phyloP scores from a whole-genome alignment of 2,113 vertebrate genomes.

The Lampris megalopsis region DNA sequence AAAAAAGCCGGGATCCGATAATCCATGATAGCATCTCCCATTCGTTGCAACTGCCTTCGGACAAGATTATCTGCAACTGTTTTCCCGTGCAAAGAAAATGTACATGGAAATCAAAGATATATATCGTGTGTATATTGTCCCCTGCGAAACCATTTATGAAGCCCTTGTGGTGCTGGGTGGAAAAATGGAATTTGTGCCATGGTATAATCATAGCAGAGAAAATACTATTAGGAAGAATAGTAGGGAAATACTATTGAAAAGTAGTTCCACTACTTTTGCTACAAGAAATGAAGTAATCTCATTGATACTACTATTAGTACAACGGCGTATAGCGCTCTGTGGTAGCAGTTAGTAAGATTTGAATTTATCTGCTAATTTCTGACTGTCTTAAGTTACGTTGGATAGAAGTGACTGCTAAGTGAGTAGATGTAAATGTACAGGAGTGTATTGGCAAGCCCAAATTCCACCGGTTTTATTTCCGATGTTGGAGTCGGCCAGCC shows the following conservation, averaged over 20 bases:
- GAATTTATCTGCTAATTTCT: too few relatives aligned
- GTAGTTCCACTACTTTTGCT: neutral
- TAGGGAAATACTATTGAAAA: neutral
- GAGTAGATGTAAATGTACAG: too few relatives aligned
- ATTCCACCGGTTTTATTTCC: neutral
- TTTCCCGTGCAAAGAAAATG: slow-evolving; percentile 32
- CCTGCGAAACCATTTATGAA: slow-evolving; percentile 14
- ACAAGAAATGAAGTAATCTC: neutral
- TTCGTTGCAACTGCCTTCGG: slow-evolving; percentile 38
- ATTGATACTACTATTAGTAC: neutral
- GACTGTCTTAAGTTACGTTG: too few relatives aligned
- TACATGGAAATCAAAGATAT: neutral
- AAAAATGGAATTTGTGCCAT: neutral
- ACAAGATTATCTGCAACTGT: slow-evolving; percentile 16
- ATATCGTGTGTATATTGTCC: slow-evolving; percentile 24
- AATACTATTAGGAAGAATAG: too few relatives aligned
- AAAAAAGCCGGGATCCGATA: slow-evolving; percentile 31
- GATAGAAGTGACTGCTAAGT: too few relatives aligned
- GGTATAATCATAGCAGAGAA: neutral
- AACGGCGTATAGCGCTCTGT: neutral
- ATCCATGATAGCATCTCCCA: slow-evolving; percentile 56
- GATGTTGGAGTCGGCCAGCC: neutral
- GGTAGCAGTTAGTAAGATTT: neutral
- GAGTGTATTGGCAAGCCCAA: neutral
- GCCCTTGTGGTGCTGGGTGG: neutral